Evolutionary conservation across 2,888 invertebrate genomes (phyloP), one percentile per base, ranked within the genome.

Genomic region (Lathronympha strigana): DNA sequence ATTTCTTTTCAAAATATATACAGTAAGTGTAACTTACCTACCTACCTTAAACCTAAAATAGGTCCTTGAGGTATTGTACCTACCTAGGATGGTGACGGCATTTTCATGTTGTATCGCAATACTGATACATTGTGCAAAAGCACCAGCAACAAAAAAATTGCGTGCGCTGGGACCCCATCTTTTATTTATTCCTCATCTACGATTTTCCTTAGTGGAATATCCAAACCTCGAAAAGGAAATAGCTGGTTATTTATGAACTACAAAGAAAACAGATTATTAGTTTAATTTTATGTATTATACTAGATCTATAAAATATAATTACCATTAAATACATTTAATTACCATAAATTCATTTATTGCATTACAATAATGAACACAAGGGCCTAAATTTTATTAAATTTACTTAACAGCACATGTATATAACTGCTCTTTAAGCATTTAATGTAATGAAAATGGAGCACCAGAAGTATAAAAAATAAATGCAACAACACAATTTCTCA

Each of bases 311-410:
- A 33, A 15, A 49, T 21, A 53, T 63, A 23, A 55, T 28, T 19
- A 62, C 19, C 19, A 28, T 49, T 49, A 49, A 55, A 36, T 62
- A 55, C 47, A 54, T 19, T 40, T 40, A 9, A 40, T n/a, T 63
- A 55, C 47, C 54, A 55, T 55, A 49, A 50, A 61, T 61, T 54
- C 25, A 33, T 40, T 25, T 58, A 51, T 58, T 58, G 57, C 43
- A 58, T 57, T 58, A 63, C 40, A 57, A 33, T 63, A 63, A n/a
- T 58, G 63, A 63, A 63, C 63, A 58, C 63, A 51, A 31, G 31
- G 31, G 23, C 11, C 57, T 40, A 43, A 23, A 23, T 47, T 5
- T 61, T 28, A 45, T 45, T 49, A 11, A n/a, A 17, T 17, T 47
- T 50, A n/a, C 13, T 36, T 21, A 36, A 19, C 33, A 36, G 38